These are phyloP conservation scores for Limenitis arthemis DNA, from an alignment of 2,888 invertebrate species.

Conservation along the genomic window DNA sequence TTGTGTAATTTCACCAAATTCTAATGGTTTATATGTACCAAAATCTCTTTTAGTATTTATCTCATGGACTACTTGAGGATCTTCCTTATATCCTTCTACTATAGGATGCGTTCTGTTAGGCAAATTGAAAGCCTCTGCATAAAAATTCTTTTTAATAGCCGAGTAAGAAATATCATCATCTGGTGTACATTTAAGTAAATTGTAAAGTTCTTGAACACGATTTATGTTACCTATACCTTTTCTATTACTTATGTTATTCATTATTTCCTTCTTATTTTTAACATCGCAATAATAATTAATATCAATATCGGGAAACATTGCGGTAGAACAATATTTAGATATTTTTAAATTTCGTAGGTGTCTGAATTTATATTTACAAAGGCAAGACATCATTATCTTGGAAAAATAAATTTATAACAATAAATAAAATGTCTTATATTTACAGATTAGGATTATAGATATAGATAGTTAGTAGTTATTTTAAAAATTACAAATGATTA, in stretches of 20 bases:
- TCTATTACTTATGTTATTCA: conserved; percentile 74
- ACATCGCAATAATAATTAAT: conserved; percentile 75
- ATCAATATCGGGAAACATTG: conserved; percentile 63
- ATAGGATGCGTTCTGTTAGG: conserved; percentile 84
- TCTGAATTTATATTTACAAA: neutral
- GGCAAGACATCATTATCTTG: neutral
- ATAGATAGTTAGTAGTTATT: too few relatives aligned
- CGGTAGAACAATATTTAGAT: conserved; percentile 29
- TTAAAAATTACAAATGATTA: too few relatives aligned
- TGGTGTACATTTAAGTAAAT: conserved; percentile 38
- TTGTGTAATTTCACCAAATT: conserved; percentile 78
- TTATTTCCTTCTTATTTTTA: conserved; percentile 72
- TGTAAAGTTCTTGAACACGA: conserved; percentile 61
- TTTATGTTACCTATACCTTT: conserved; percentile 80
- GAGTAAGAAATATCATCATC: conserved; percentile 31
- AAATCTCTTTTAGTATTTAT: conserved; percentile 68
- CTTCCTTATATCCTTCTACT: conserved; percentile 69
- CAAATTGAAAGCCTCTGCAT: conserved; percentile 74
- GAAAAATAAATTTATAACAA: too few relatives aligned
- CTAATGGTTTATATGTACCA: conserved; percentile 57
- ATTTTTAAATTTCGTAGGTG: conserved; percentile 1
- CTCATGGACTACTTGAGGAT: conserved; percentile 70
- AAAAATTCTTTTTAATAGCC: conserved; percentile 47
- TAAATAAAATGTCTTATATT: too few relatives aligned
- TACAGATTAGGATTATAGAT: too few relatives aligned